phyloP scores from a whole-genome alignment of 2,888 invertebrate species.

The Willowsia nigromaculata region DNA sequence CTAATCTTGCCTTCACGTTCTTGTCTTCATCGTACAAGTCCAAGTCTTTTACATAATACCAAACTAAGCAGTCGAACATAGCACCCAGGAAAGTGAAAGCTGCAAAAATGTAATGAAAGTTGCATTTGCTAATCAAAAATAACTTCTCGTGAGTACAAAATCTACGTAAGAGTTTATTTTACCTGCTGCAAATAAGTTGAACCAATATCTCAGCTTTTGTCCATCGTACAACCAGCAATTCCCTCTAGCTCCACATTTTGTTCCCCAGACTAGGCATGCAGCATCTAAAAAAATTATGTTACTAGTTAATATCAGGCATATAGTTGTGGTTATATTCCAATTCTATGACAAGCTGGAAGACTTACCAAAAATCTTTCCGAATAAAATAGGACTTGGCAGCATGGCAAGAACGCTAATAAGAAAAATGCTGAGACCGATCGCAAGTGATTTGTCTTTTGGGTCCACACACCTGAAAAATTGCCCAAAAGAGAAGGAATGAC shows the following conservation, averaged over 20 bases:
- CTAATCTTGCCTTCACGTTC: slow-evolving; percentile 66
- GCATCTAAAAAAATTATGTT: neutral
- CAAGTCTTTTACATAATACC: slow-evolving; percentile 81
- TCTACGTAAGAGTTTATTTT: slow-evolving; percentile 73
- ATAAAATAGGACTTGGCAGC: slow-evolving; percentile 87
- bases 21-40: slow-evolving; percentile 80
- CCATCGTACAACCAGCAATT: slow-evolving; percentile 89
- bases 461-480: slow-evolving; percentile 82
- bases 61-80: slow-evolving; percentile 81
- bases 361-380: slow-evolving; percentile 86
- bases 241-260: slow-evolving; percentile 86
- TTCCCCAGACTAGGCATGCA: slow-evolving; percentile 86
- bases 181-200: slow-evolving; percentile 86
- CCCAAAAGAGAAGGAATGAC: neutral
- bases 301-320: neutral
- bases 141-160: no score
- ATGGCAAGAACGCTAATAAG: slow-evolving; percentile 84
- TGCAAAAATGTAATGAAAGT: no score
- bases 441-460: slow-evolving; percentile 84
- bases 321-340: no score
- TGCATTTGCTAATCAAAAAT: no score
- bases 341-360: neutral
- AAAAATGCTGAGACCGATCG: slow-evolving; percentile 85
- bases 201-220: slow-evolving; percentile 84
- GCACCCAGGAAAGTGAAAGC: slow-evolving; percentile 81